phyloP scores from a whole-genome alignment of 2,113 vertebrate genomes.

The Perognathus longimembris region DNA sequence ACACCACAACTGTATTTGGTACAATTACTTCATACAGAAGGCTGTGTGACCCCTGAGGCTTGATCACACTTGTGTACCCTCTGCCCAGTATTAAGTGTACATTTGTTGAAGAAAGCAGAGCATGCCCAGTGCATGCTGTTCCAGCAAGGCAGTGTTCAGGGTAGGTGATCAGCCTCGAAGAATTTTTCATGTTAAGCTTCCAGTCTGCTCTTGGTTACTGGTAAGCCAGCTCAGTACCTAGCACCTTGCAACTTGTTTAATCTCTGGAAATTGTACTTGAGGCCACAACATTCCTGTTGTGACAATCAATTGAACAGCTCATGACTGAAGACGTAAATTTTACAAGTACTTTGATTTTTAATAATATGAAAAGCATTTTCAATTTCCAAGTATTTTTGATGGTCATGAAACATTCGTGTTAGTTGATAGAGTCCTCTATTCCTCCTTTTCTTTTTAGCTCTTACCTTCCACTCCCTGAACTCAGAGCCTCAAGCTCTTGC shows the following conservation, averaged over 20 bases:
- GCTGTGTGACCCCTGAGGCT: not conserved
- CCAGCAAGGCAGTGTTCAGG: not conserved
- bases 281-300: constrained; percentile 42
- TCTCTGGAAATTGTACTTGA: constrained; percentile 64
- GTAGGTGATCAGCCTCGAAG: not conserved
- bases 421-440: not conserved
- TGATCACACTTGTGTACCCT: not conserved
- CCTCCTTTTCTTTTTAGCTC: too few species aligned
- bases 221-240: constrained; percentile 54
- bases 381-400: constrained; percentile 54
- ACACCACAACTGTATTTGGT: not conserved
- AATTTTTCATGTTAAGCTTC: constrained; percentile 45
- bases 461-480: too few species aligned
- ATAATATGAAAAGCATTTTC: constrained; percentile 11
- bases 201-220: constrained; percentile 45
- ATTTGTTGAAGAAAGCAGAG: not conserved
- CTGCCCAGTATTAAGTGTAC: not conserved
- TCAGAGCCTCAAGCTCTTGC: too few species aligned
- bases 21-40: not conserved
- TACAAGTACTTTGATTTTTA: constrained; percentile 37
- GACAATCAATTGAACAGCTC: constrained; percentile 57
- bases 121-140: not conserved
- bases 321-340: constrained; percentile 55
- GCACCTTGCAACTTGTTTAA: constrained; percentile 61
- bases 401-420: constrained; percentile 11